Conservation (phyloP, 1,140 invertebrate genomes). For the Rhyacophila brunnea region DNA sequence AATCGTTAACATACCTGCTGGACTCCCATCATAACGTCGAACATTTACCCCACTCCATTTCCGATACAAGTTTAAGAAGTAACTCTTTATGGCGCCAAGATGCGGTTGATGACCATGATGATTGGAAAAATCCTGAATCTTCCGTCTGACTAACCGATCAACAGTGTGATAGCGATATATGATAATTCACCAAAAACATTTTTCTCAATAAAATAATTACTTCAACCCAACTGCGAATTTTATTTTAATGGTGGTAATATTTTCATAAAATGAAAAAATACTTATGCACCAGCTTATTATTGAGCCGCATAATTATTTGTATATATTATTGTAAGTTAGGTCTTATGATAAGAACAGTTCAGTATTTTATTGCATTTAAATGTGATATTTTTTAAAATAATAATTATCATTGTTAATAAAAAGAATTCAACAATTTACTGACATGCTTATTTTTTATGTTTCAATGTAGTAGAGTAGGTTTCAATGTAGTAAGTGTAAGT, state of each 20-base stretch:
- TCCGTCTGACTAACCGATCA: constrained; percentile 37
- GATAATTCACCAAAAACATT: not conserved
- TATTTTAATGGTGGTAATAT: constrained; percentile 1
- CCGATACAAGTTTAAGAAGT: constrained; percentile 38
- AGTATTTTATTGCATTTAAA: constrained; percentile 33
- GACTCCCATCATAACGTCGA: constrained; percentile 48
- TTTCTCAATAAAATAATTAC: not conserved
- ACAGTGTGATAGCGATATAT: not conserved
- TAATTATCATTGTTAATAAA: not conserved
- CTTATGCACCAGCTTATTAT: not conserved
- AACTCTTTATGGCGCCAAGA: constrained; percentile 48
- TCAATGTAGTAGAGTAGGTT: no score
- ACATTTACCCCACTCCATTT: constrained; percentile 42
- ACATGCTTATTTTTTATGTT: no score
- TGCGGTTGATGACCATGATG: constrained; percentile 41
- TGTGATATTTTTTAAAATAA: constrained; percentile 28
- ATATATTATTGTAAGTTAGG: constrained; percentile 6
- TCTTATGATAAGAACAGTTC: constrained; percentile 19
- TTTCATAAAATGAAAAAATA: not conserved
- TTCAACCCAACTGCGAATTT: constrained; percentile 2
- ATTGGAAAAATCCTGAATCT: constrained; percentile 48
- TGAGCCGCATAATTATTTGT: not conserved
- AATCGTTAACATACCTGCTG: constrained; percentile 42
- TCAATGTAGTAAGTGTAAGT: no score
- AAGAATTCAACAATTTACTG: no score